A percentile compares a stretch with the other conserved stretches of the same genome.
Evolutionary conservation across 53 echinoderm and acorn worm genomes (phyloP).

Genomic region (Stichopus horrens): DNA sequence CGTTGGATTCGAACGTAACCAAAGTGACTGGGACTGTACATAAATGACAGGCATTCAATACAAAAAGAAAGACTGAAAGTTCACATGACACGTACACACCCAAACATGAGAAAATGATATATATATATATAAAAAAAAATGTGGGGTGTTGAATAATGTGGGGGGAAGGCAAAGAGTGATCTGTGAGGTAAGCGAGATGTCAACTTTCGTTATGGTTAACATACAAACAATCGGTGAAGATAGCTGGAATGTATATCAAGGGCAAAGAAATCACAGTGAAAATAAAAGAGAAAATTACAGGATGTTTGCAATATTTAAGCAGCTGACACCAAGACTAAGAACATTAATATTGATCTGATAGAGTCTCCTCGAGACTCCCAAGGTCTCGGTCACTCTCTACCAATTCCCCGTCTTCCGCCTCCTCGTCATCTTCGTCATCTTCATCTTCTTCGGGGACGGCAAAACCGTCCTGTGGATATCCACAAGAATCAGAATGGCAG

Average conservation of each 20-base stretch:
- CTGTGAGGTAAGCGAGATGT: background rate
- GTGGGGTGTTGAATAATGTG: background rate
- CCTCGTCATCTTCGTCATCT: conserved; percentile 35
- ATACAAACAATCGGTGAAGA: background rate
- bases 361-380: conserved; percentile 38
- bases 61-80: background rate
- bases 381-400: conserved; percentile 36
- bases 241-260: background rate
- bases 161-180: background rate
- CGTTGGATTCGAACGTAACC: conserved; percentile 33
- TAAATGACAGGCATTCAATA: background rate
- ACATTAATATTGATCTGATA: conserved; percentile 41
- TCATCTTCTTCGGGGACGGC: conserved; percentile 89
- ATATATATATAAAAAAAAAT: background rate
- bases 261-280: background rate
- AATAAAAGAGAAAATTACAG: conserved; percentile 39
- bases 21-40: background rate
- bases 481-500: background rate
- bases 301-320: conserved; percentile 38
- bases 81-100: too few relatives aligned
- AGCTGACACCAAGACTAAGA: conserved; percentile 45
- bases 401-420: conserved; percentile 8
- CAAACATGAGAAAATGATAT: background rate
- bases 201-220: too few relatives aligned
- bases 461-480: conserved; percentile 87